These are phyloP conservation scores for Glyptemys insculpta DNA, from an alignment of 2,797 vertebrate species.

Conservation along the genomic window DNA sequence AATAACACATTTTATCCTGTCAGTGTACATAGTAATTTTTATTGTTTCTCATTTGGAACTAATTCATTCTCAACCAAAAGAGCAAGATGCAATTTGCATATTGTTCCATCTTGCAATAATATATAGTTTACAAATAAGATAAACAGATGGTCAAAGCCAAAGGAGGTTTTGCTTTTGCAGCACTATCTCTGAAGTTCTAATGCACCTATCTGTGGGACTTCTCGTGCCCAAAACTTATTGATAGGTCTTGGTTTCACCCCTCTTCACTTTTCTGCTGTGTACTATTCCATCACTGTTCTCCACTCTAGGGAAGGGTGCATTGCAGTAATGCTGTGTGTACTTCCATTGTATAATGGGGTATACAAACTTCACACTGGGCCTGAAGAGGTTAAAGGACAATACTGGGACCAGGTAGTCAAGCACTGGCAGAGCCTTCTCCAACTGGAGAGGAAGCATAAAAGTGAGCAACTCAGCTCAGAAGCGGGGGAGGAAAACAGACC, in stretches of 20 bases:
- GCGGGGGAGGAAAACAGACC: too few relatives aligned
- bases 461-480: too few relatives aligned
- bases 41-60: not conserved
- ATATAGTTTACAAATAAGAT: not conserved
- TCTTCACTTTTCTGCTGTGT: not conserved
- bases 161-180: not conserved
- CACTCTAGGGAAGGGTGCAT: not conserved
- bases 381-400: too few relatives aligned
- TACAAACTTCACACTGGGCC: too few relatives aligned
- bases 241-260: not conserved
- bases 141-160: not conserved
- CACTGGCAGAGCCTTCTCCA: too few relatives aligned
- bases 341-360: too few relatives aligned
- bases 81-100: not conserved
- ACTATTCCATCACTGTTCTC: not conserved
- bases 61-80: not conserved
- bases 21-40: fast-evolving
- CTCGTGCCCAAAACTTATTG: not conserved
- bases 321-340: not conserved
- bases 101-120: not conserved
- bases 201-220: not conserved
- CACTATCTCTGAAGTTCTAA: not conserved
- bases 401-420: too few relatives aligned
- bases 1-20: not conserved
- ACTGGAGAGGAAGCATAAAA: too few relatives aligned